Evolutionary conservation across 2,888 invertebrate species (phyloP), one percentile per base, ranked within the genome.

Genomic region (Agriopis leucophaearia): DNA sequence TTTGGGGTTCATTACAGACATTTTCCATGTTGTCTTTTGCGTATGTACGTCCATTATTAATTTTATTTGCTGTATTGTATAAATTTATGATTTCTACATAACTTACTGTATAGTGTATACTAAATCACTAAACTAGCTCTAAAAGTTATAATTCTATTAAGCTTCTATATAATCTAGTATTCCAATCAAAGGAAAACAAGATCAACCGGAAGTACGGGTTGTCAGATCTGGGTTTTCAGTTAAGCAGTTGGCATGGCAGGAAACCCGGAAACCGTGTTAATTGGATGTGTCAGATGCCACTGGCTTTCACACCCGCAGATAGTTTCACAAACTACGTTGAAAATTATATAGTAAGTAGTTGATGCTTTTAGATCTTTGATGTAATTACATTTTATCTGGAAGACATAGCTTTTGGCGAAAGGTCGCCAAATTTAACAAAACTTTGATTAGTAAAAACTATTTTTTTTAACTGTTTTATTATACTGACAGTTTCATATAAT

Each of bases 261-360:
- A 38, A 82, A 81, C 80, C 84, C 89, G 93, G 93, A 94, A 87
- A 86, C 87, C 80, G 86, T 88, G 88, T 87, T 94, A 93, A 93
- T 94, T 94, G 93, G 90, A 93, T 91, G 88, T 93, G 93, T 93
- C 93, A 94, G 89, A 89, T 88, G 91, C 92, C 92, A 90, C 87
- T 83, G 86, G 86, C 83, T 90, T 90, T 91, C 89, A 87, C 89
- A 83, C 89, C 86, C 80, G 81, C 83, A 88, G 89, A 90, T 91
- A 92, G 91, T 91, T 88, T 84, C 35, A 52, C 83, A 83, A 52
- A 38, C 16, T 58, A 36, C 15, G 44, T 55, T 35, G 38, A 52
- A 45, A 54, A 54, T 55, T 63, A 48, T 45, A 48, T 45, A 27
- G 5, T 27, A 27, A 35, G 45, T 56, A 54, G 55, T 59, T 51